Conservation (phyloP, 2,797 vertebrate genomes). For the Myotis pilosus region DNA sequence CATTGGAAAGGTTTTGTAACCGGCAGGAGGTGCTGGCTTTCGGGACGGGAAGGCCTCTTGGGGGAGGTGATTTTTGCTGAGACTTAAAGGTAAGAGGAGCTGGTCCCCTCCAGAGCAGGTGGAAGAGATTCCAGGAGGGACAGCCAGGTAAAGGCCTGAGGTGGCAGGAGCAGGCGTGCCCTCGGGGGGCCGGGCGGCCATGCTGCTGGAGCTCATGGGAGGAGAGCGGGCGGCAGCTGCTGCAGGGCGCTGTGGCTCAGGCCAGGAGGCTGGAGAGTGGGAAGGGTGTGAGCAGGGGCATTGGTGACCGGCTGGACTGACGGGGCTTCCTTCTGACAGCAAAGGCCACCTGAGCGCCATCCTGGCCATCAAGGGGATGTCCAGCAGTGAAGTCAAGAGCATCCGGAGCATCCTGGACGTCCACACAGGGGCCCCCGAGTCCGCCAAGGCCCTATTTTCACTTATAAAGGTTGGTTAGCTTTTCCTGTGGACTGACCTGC, state of each 20-base stretch:
- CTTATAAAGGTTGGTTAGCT: slow-evolving; percentile 80
- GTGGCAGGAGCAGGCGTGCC: background rate
- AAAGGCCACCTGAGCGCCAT: slow-evolving; percentile 87
- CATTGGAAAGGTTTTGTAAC: background rate
- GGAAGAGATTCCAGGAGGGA: background rate
- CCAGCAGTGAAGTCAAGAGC: slow-evolving; percentile 79
- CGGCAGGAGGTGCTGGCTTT: background rate
- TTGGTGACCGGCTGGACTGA: background rate
- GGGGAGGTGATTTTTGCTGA: background rate
- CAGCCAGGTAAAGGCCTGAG: background rate
- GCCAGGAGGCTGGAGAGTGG: background rate
- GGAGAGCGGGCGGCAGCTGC: accelerated
- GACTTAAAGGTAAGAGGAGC: background rate
- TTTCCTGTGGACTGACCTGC: background rate
- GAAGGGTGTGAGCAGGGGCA: background rate
- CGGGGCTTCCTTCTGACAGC: slow-evolving; percentile 74
- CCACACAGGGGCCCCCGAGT: background rate
- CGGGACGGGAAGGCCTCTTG: background rate
- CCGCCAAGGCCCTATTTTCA: slow-evolving; percentile 75
- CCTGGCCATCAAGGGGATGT: slow-evolving; percentile 89
- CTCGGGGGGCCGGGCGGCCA: no score
- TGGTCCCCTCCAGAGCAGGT: accelerated
- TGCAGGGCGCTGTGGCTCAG: background rate
- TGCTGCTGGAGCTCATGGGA: accelerated
- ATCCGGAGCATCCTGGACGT: slow-evolving; percentile 86